phyloP scores from a whole-genome alignment of 2,888 invertebrate species.

The Dryomyza anilis region DNA sequence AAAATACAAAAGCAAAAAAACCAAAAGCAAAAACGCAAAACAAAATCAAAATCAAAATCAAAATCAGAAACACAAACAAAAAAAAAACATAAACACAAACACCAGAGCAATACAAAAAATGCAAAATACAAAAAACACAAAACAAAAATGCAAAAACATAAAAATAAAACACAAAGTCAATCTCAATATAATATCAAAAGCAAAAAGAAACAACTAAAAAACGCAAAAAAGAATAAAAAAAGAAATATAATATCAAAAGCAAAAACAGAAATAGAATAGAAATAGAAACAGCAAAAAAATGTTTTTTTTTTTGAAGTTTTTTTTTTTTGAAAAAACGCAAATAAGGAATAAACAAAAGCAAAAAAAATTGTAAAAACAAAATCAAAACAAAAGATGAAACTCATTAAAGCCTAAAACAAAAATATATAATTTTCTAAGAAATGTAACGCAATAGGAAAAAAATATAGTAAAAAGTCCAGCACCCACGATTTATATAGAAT shows the following conservation, averaged over 20 bases:
- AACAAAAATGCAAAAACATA: background rate
- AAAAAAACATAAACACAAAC: background rate
- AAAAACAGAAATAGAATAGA: background rate
- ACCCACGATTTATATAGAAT: background rate
- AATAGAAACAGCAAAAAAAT: background rate
- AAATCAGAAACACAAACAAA: background rate
- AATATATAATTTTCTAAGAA: background rate
- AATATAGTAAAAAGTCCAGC: background rate
- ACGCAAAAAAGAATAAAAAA: background rate
- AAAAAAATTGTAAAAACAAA: background rate
- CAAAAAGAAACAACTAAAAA: background rate
- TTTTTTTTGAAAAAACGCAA: background rate
- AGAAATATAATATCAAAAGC: background rate
- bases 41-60: background rate
- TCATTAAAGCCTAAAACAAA: background rate
- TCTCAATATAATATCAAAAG: background rate
- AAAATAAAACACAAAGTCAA: background rate
- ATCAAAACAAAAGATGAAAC: background rate
- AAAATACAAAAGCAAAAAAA: conserved; percentile 15
- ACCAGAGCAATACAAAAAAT: background rate
- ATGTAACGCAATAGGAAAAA: background rate
- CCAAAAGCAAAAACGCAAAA: background rate
- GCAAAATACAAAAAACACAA: background rate
- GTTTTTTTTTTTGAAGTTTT: too few relatives aligned
- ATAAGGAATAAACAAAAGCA: background rate